A percentile compares a stretch with the other conserved stretches of the same genome.
These are phyloP conservation scores for Ariolimax columbianus DNA, from an alignment of 2,888 invertebrate genomes.

Conservation along the genomic window DNA sequence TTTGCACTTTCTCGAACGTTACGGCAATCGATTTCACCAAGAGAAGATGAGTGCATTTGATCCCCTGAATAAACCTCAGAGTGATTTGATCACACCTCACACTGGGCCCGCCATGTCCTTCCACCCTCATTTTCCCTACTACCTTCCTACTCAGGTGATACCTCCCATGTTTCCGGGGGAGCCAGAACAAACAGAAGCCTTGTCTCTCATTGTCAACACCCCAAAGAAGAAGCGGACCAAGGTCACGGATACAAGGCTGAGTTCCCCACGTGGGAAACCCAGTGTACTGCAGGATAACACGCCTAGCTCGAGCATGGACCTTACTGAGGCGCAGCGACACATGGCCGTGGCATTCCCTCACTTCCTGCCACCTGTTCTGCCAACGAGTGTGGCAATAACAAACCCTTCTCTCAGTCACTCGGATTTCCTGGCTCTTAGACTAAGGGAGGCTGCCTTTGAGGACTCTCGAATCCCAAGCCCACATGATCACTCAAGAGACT, in stretches of 20 bases:
- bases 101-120: conserved; percentile 74
- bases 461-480: conserved; percentile 63
- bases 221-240: conserved; percentile 98
- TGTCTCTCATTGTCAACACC: conserved; percentile 92
- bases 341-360: conserved; percentile 82
- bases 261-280: conserved; percentile 75
- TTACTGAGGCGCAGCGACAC: conserved; percentile 60
- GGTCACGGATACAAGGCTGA: conserved; percentile 84
- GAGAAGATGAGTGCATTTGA: conserved; percentile 71
- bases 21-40: conserved; percentile 49
- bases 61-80: conserved; percentile 61
- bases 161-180: conserved; percentile 68
- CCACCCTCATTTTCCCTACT: conserved; percentile 84
- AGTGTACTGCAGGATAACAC: conserved; percentile 70
- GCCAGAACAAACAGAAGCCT: conserved; percentile 84
- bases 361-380: conserved; percentile 91
- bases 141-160: conserved; percentile 66
- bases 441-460: conserved; percentile 65
- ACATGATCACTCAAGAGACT: conserved; percentile 64
- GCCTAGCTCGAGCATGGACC: conserved; percentile 57
- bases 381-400: conserved; percentile 96
- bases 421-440: conserved; percentile 79
- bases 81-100: conserved; percentile 72
- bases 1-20: conserved; percentile 52
- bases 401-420: conserved; percentile 91